Percentiles rank a stretch among this genome's conserved stretches.
These are phyloP conservation scores for Cheilosia scutellata DNA, from an alignment of 2,888 invertebrate genomes.

Conservation along the genomic window DNA sequence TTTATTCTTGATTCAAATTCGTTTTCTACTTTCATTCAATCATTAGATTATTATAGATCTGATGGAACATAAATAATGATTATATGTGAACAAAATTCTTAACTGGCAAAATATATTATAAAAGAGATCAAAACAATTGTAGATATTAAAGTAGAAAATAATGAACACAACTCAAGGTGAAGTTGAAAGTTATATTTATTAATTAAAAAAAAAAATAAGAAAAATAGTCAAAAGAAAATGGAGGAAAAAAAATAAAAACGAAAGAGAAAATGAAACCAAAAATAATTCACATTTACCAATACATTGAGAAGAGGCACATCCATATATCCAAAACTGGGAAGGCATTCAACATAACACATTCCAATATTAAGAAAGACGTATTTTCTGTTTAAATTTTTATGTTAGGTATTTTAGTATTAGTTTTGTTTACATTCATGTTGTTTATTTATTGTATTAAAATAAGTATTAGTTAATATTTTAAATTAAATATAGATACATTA, in stretches of 20 bases:
- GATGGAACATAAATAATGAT: conserved; percentile 23
- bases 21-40: conserved; percentile 25
- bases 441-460: conserved; percentile 62
- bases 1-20: conserved; percentile 20
- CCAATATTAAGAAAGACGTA: conserved; percentile 78
- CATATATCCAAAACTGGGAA: conserved; percentile 79
- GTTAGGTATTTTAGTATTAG: conserved; percentile 66
- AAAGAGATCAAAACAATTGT: conserved; percentile 32
- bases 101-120: conserved; percentile 52
- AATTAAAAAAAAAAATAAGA: conserved; percentile 8
- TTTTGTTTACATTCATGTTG: conserved; percentile 70
- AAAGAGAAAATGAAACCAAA: conserved; percentile 76
- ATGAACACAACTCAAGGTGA: conserved; percentile 31
- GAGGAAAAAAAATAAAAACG: conserved; percentile 78
- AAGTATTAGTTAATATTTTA: conserved; percentile 75
- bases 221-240: conserved; percentile 74
- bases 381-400: conserved; percentile 72
- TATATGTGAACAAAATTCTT: conserved; percentile 9
- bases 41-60: neutral
- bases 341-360: conserved; percentile 80
- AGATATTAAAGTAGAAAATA: conserved; percentile 2
- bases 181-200: conserved; percentile 73
- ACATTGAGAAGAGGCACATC: conserved; percentile 79
- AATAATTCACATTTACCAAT: conserved; percentile 84
- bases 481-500: conserved; percentile 29